Evolutionary conservation across 2,797 vertebrate species (phyloP), one percentile per base, ranked within the genome.

Genomic region (Betta splendens): DNA sequence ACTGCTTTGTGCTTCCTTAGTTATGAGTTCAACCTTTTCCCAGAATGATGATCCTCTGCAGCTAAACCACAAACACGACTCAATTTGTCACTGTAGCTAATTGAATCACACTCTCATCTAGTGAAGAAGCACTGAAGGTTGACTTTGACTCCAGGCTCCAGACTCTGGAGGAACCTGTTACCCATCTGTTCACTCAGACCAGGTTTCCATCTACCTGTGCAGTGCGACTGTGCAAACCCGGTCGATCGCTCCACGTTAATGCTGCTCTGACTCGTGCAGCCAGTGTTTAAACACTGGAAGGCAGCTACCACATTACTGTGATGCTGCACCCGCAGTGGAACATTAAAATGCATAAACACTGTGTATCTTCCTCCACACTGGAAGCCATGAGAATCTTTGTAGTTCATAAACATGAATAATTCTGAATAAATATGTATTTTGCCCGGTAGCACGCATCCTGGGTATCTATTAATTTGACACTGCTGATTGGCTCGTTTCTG

Each of bases 361-460:
- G 55, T 77, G 65, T 65, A 53, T 82, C 54, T 64, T 46, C 51
- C 58, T 79, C 75, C 64, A 74, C 67, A 67, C 53, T 37, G 58
- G 58, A 64, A 77, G 67, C 79, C 67, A 64, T 62, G 73, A 72
- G 54, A 74, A 86, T 79, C 70, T 80, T 62, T 60, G 69, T 75
- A 72, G 60, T 80, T 77, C 76, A 78, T 81, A 72, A 86, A 86
- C 76, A 80, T 64, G 70, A 82, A 82, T 81, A 75, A 77, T 74
- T 85, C 80, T 72, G 66, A 83, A 87, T 86, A 85, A 87, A 87
- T 87, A 83, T 84, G 79, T 59, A 74, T 85, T 82, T 73, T 83
- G 52, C 75, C 85, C 79, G 8, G 36, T 46, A 81, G 87, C 78
- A 56, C 38, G 40, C 58, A 74, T 48, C 56, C 62, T 62, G 50